Evolutionary conservation across 2,888 invertebrate species (phyloP), one percentile per base, ranked within the genome.

Genomic region (Lathronympha strigana): DNA sequence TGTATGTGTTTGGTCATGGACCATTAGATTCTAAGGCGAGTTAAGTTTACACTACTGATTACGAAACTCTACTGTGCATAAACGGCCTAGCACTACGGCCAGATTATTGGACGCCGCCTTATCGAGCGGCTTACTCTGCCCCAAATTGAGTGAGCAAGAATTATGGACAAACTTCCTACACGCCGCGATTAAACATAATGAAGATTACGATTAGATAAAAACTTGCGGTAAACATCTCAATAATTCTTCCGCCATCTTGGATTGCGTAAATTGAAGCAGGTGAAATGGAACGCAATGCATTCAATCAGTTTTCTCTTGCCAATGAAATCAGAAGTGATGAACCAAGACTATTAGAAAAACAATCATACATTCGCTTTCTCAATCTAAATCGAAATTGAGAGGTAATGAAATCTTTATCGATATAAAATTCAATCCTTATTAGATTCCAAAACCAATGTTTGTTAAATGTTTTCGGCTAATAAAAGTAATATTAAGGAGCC

Each of bases 401-500:
- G 15, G 19, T 45, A 57, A 67, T 73, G 67, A 36, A 62, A 68
- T 72, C 72, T 81, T 79, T 80, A 81, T 81, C 73, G 74, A 82
- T 84, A 82, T 79, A 74, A 78, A 83, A 84, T 84, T 78, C 77
- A 81, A 84, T 81, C 80, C 78, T 84, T 87, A 90, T 89, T 85
- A 82, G 81, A 88, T 86, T 83, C 76, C 74, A 74, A 81, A 87
- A 86, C 84, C 87, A 89, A 90, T 90, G 90, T 90, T 90, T 90
- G 88, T 87, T 89, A 88, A 90, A 84, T 84, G 88, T 82, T 90
- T 89, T 86, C 76, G 87, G 89, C 88, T 90, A 90, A 90, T 91
- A 92, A 90, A 90, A 88, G 87, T 87, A 86, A 87, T 88, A 89
- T 87, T 87, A 88, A 86, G 83, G 87, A 82, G 82, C 81, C 80